Percentiles rank a stretch among this genome's conserved stretches.
phyloP scores from a whole-genome alignment of 2,888 invertebrate species.

The Dascillus cervinus region DNA sequence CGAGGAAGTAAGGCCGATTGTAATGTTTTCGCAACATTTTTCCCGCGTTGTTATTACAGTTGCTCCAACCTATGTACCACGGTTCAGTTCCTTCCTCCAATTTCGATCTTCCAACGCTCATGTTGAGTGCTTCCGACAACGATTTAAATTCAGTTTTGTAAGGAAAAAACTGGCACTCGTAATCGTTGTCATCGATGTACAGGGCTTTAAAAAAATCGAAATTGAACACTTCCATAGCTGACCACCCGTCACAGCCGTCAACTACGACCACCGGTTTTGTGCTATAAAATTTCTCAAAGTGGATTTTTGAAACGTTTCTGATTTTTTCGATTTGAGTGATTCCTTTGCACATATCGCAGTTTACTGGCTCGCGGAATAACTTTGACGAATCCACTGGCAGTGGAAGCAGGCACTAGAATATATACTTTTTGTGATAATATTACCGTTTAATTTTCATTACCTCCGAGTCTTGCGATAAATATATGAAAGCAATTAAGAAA shows the following conservation, averaged over 20 bases:
- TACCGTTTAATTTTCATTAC: slow-evolving; percentile 8
- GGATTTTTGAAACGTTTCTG: slow-evolving; percentile 53
- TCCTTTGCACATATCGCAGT: slow-evolving; percentile 68
- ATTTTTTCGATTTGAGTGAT: slow-evolving; percentile 59
- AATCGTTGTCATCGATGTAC: slow-evolving; percentile 46
- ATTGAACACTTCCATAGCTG: slow-evolving; percentile 50
- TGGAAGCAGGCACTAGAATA: slow-evolving; percentile 34
- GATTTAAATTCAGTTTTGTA: slow-evolving; percentile 80
- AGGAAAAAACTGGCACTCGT: slow-evolving; percentile 86
- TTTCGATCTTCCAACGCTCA: slow-evolving; percentile 64
- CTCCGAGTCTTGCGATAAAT: slow-evolving; percentile 10
- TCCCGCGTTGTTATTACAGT: slow-evolving; percentile 81
- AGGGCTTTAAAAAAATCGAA: slow-evolving; percentile 80
- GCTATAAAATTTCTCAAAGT: slow-evolving; percentile 69
- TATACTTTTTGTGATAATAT: background rate
- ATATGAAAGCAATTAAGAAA: slow-evolving; percentile 4
- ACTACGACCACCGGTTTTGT: slow-evolving; percentile 76
- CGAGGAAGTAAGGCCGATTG: slow-evolving; percentile 81
- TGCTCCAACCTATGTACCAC: slow-evolving; percentile 80
- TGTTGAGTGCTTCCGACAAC: slow-evolving; percentile 73
- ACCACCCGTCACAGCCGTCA: slow-evolving; percentile 78
- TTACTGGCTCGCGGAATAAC: slow-evolving; percentile 68
- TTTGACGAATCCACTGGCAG: slow-evolving; percentile 34
- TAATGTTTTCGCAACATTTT: slow-evolving; percentile 71
- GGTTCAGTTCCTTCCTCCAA: slow-evolving; percentile 42